Percentiles rank a stretch among this genome's conserved stretches.
phyloP scores from a whole-genome alignment of 2,888 invertebrate species.

The Tyria jacobaeae region DNA sequence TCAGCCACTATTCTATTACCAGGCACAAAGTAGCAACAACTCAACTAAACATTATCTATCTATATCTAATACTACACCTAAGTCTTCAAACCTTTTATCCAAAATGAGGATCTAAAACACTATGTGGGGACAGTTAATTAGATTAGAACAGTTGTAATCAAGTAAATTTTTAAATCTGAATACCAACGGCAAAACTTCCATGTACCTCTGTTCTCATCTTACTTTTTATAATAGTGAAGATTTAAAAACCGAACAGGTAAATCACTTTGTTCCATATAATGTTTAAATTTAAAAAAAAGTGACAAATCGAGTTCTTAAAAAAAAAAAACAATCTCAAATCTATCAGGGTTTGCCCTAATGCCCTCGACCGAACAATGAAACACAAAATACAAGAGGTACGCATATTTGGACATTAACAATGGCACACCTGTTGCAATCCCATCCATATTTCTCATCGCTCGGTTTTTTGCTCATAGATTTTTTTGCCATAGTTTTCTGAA shows the following conservation, averaged over 20 bases:
- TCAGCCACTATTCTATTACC: too few relatives aligned
- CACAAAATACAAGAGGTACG: conserved; percentile 56
- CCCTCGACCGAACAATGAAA: conserved; percentile 50
- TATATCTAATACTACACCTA: too few relatives aligned
- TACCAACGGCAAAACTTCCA: too few relatives aligned
- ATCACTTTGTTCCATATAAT: conserved; percentile 8
- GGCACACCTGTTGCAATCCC: conserved; percentile 63
- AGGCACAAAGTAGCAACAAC: too few relatives aligned
- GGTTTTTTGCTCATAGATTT: conserved; percentile 45
- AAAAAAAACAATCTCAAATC: conserved; percentile 48
- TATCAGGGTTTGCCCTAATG: conserved; percentile 58
- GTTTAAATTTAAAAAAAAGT: conserved; percentile 17
- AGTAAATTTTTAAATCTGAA: too few relatives aligned
- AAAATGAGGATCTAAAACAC: too few relatives aligned
- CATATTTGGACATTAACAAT: conserved; percentile 70
- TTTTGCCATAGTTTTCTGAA: conserved; percentile 26
- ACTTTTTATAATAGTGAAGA: neutral
- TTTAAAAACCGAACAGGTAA: conserved; percentile 16
- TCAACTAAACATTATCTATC: too few relatives aligned
- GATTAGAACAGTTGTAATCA: too few relatives aligned
- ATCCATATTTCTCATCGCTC: conserved; percentile 43
- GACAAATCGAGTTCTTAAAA: conserved; percentile 30
- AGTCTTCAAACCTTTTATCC: too few relatives aligned
- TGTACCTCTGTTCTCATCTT: neutral
- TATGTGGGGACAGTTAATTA: too few relatives aligned